Conservation (phyloP, 2,797 vertebrate genomes). For the Paramormyrops hopkinsi region DNA sequence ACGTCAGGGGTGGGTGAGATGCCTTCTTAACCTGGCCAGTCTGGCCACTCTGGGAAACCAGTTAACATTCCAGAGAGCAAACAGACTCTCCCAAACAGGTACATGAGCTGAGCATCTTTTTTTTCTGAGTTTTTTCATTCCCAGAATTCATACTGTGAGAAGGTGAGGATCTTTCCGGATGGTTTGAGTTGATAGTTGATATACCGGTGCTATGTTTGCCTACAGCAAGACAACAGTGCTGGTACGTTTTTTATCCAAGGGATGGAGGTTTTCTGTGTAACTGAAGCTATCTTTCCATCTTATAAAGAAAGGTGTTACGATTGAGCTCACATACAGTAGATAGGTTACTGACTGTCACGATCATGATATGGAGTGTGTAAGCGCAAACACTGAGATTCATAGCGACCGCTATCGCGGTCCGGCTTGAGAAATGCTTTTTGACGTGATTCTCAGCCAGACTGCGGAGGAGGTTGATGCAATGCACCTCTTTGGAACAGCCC, state of each 20-base stretch:
- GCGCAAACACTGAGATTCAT: not conserved
- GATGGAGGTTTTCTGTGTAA: not conserved
- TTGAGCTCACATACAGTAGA: not conserved
- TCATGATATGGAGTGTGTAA: not conserved
- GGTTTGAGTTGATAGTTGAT: not conserved
- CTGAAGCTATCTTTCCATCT: not conserved
- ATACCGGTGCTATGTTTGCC: not conserved
- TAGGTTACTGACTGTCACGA: not conserved
- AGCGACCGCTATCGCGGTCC: not conserved
- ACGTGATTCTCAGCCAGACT: not conserved
- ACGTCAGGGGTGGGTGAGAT: not conserved
- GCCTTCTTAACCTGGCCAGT: slow-evolving; percentile 1
- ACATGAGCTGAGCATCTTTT: not conserved
- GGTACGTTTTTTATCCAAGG: not conserved
- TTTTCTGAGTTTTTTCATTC: not conserved
- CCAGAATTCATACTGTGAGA: not conserved
- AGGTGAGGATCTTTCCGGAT: not conserved
- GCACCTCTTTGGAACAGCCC: not conserved
- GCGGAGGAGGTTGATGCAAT: not conserved
- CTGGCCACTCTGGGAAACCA: slow-evolving; percentile 4
- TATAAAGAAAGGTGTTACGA: not conserved
- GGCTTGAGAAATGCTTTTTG: not conserved
- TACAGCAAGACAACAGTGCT: not conserved
- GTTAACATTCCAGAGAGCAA: slow-evolving; percentile 17
- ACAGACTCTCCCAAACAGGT: not conserved